These are phyloP conservation scores for Poecilobothrus nobilitatus DNA, from an alignment of 2,888 invertebrate species.

Conservation along the genomic window DNA sequence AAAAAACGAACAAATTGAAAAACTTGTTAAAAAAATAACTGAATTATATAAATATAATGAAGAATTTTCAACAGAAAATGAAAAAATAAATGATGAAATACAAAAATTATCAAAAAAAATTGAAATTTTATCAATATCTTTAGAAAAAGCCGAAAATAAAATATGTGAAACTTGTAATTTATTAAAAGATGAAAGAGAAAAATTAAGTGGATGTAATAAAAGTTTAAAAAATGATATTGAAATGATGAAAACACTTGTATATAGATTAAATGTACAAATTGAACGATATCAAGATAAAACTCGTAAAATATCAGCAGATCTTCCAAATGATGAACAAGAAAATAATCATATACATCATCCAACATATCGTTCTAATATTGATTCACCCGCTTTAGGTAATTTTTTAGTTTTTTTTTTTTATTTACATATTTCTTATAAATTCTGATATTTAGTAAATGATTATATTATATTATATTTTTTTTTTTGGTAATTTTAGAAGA, in stretches of 20 bases:
- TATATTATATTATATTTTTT: no score
- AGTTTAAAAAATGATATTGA: conserved; percentile 58
- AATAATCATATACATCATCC: background rate
- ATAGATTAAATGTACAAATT: conserved; percentile 67
- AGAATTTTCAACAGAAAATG: conserved; percentile 55
- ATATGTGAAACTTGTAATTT: conserved; percentile 38
- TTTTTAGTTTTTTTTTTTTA: background rate
- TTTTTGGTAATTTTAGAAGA: background rate
- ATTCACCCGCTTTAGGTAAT: background rate
- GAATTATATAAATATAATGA: conserved; percentile 53
- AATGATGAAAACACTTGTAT: conserved; percentile 68
- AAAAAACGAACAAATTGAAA: conserved; percentile 52
- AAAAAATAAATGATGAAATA: conserved; percentile 48
- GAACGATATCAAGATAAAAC: conserved; percentile 68
- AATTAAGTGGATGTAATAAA: conserved; percentile 46
- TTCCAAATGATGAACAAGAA: conserved; percentile 11
- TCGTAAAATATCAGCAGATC: conserved; percentile 34
- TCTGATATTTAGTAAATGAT: no score
- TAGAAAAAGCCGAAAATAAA: conserved; percentile 40
- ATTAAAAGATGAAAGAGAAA: conserved; percentile 26
- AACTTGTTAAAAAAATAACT: conserved; percentile 54
- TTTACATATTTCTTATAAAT: no score
- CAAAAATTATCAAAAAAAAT: conserved; percentile 49
- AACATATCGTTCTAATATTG: background rate
- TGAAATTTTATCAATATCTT: conserved; percentile 44